A percentile compares a stretch with the other conserved stretches of the same genome.
phyloP scores from a whole-genome alignment of 1,140 invertebrate genomes.

The Sycophila sp. region DNA sequence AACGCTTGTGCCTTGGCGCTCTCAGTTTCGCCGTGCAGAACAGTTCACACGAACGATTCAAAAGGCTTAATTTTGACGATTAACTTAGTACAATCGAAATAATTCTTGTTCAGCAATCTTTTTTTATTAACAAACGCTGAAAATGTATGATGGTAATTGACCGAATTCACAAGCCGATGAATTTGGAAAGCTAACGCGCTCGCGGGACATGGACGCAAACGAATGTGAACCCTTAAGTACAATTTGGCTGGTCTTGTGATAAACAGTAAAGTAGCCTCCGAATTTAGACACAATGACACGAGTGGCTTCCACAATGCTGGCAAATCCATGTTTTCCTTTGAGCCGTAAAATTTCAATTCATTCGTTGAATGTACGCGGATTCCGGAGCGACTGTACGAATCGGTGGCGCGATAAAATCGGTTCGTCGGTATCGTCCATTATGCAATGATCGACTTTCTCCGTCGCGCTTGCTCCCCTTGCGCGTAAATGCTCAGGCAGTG shows the following conservation, averaged over 20 bases:
- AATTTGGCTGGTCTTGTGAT: neutral
- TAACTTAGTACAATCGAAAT: too few relatives aligned
- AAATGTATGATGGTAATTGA: too few relatives aligned
- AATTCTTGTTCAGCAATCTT: too few relatives aligned
- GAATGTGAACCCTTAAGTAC: slow-evolving; percentile 18
- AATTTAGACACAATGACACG: slow-evolving; percentile 20
- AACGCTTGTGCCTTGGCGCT: too few relatives aligned
- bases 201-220: slow-evolving; percentile 8
- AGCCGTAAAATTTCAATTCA: slow-evolving; percentile 21
- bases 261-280: neutral
- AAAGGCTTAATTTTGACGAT: too few relatives aligned
- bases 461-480: neutral
- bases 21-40: too few relatives aligned
- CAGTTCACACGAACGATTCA: too few relatives aligned
- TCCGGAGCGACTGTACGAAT: neutral
- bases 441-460: slow-evolving; percentile 7
- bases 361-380: neutral
- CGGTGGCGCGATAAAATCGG: slow-evolving; percentile 11
- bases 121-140: too few relatives aligned
- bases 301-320: slow-evolving; percentile 6
- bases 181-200: slow-evolving; percentile 5
- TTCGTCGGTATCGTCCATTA: neutral
- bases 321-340: slow-evolving; percentile 29
- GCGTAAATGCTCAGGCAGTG: neutral
- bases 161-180: slow-evolving; percentile 18